phyloP scores from a whole-genome alignment of 2,888 invertebrate genomes.

The Brachypalpus laphriformis region DNA sequence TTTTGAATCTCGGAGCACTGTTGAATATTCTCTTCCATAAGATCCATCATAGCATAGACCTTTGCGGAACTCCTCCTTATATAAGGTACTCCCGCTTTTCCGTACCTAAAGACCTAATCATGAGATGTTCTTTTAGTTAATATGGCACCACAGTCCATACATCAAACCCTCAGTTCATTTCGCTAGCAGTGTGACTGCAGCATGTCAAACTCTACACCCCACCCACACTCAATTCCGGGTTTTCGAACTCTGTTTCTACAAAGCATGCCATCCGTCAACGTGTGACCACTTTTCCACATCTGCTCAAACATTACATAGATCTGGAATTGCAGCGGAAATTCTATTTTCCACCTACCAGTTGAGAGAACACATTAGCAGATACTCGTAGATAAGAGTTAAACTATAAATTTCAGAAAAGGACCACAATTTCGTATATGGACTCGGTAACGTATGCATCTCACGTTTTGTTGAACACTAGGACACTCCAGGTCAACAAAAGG shows the following conservation, averaged over 20 bases:
- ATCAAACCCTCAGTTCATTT: no score
- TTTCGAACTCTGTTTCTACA: neutral
- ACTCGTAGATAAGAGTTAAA: slow-evolving; percentile 27
- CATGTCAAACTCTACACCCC: no score
- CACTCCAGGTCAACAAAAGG: slow-evolving; percentile 63
- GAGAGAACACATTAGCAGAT: slow-evolving; percentile 23
- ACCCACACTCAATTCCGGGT: no score
- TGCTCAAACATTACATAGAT: slow-evolving; percentile 57
- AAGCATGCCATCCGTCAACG: neutral
- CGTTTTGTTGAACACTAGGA: slow-evolving; percentile 59
- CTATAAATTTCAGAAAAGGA: slow-evolving; percentile 43
- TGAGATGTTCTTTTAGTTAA: no score
- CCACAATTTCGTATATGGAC: slow-evolving; percentile 33
- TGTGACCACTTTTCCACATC: slow-evolving; percentile 48
- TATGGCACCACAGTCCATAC: no score
- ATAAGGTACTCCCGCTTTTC: no score
- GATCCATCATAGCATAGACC: no score
- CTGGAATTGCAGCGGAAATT: slow-evolving; percentile 21
- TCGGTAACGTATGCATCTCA: slow-evolving; percentile 44
- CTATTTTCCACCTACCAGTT: slow-evolving; percentile 24
- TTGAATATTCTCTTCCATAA: no score
- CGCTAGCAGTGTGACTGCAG: no score
- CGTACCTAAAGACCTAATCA: no score
- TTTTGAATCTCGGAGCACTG: no score
- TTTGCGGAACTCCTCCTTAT: no score